phyloP scores from a whole-genome alignment of 2,797 vertebrate genomes.

The Tenualosa ilisha region DNA sequence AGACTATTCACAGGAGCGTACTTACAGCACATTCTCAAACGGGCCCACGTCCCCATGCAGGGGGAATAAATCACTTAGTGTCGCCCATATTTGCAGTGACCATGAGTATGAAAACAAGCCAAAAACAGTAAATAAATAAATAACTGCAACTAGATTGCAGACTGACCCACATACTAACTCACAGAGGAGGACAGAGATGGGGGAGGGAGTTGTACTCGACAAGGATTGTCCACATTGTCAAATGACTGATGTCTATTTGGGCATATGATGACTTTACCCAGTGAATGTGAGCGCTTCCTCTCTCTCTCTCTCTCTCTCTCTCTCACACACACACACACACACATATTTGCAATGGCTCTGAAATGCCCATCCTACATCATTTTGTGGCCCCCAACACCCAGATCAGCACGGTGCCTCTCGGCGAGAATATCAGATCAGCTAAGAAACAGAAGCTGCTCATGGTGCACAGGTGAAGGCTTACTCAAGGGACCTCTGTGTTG shows the following conservation, averaged over 20 bases:
- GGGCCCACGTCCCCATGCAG: background rate
- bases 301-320: too few species aligned
- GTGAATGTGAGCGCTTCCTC: too few species aligned
- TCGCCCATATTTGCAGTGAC: too few species aligned
- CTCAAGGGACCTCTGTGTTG: constrained; percentile 48
- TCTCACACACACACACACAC: too few species aligned
- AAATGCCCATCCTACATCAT: too few species aligned
- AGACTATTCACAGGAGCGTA: constrained; percentile 59
- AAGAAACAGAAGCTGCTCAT: too few species aligned
- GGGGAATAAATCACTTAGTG: background rate
- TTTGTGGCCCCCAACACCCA: too few species aligned
- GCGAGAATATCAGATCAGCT: too few species aligned
- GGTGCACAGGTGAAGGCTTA: background rate
- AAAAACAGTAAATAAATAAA: background rate
- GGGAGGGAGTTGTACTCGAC: background rate
- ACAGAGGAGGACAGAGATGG: background rate
- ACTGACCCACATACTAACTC: background rate
- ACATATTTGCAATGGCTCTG: too few species aligned
- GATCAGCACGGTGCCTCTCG: too few species aligned
- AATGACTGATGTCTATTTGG: background rate
- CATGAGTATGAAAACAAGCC: background rate
- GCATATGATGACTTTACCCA: background rate
- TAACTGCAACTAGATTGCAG: background rate
- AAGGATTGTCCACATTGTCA: background rate
- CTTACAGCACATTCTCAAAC: constrained; percentile 15